Evolutionary conservation across 2,888 invertebrate species (phyloP).

Genomic region (Yponomeuta malinellus): DNA sequence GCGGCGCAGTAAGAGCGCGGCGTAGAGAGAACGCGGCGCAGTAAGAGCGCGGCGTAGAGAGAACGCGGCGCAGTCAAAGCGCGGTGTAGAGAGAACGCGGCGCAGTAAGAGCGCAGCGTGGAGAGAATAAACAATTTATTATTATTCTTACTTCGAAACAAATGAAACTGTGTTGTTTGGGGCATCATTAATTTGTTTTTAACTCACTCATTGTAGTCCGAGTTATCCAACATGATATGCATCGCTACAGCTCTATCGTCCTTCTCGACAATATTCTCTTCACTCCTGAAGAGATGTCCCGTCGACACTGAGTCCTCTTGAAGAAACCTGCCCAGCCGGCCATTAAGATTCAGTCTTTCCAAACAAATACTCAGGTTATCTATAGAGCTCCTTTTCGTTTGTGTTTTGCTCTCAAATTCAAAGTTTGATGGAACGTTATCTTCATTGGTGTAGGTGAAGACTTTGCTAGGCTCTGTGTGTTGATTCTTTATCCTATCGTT

Average conservation of each 20-base stretch:
- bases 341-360: conserved; percentile 36
- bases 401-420: background rate
- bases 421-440: conserved; percentile 66
- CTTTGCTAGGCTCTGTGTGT: conserved; percentile 43
- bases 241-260: conserved; percentile 32
- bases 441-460: conserved; percentile 76
- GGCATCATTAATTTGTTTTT: background rate
- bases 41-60: too few relatives aligned
- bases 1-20: too few relatives aligned
- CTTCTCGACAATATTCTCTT: conserved; percentile 35
- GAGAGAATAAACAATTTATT: too few relatives aligned
- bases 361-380: conserved; percentile 37
- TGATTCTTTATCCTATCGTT: conserved; percentile 44
- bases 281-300: conserved; percentile 45
- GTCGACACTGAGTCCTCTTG: conserved; percentile 39
- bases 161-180: background rate
- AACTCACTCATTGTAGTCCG: conserved; percentile 60
- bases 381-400: conserved; percentile 13
- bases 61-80: too few relatives aligned
- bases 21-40: too few relatives aligned
- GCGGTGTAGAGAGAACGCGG: too few relatives aligned
- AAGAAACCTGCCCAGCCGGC: conserved; percentile 28
- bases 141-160: too few relatives aligned
- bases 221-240: conserved; percentile 59
- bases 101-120: too few relatives aligned